phyloP scores from a whole-genome alignment of 2,113 vertebrate genomes.

The Rattus norvegicus region GRCr8 NC_086020.1:24320501-24321000 shows the following conservation, averaged over 20 bases:
- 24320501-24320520: constrained; percentile 76
- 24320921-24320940: background rate
- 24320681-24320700: constrained; percentile 75
- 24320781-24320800: constrained; percentile 64
- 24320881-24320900: background rate
- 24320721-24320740: constrained; percentile 74
- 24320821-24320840: constrained; percentile 37
- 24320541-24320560: constrained; percentile 67
- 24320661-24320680: constrained; percentile 67
- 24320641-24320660: constrained; percentile 78
- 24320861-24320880: background rate
- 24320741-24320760: constrained; percentile 74
- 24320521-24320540: constrained; percentile 69
- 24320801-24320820: background rate
- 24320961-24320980: background rate
- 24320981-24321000: background rate
- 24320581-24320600: constrained; percentile 68
- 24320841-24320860: background rate
- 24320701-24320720: constrained; percentile 71
- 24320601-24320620: constrained; percentile 77
- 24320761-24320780: constrained; percentile 64
- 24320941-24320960: background rate
- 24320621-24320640: constrained; percentile 71
- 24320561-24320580: constrained; percentile 74
- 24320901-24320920: background rate